A percentile compares a stretch with the other conserved stretches of the same genome.
Conservation (phyloP, 2,113 vertebrate species). For the Coracopsis vasa region DNA sequence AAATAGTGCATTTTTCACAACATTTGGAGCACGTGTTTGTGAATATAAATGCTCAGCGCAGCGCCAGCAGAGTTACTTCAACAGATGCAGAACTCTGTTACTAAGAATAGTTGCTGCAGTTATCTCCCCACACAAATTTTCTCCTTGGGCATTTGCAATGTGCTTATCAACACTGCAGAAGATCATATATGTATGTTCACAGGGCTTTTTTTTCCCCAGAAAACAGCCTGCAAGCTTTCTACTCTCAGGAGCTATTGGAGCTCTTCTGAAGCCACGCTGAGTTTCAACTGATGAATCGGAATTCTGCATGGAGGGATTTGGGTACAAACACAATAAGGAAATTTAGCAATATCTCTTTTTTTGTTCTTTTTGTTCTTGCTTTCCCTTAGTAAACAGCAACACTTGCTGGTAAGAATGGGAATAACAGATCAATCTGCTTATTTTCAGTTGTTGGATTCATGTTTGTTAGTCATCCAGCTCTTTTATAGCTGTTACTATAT, state of each 20-base stretch:
- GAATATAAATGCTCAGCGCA: conserved; percentile 26
- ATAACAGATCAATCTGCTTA: conserved; percentile 54
- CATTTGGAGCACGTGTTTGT: conserved; percentile 30
- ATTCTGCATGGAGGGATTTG: background rate
- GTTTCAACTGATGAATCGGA: background rate
- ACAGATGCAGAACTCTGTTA: conserved; percentile 55
- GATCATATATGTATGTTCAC: background rate
- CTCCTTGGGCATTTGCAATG: conserved; percentile 40
- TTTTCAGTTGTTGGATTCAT: background rate
- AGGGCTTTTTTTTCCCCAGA: background rate
- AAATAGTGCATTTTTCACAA: conserved; percentile 59
- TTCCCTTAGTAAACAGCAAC: conserved; percentile 75
- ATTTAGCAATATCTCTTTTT: background rate
- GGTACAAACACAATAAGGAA: conserved; percentile 3
- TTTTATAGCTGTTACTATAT: background rate
- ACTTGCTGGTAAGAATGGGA: conserved; percentile 75
- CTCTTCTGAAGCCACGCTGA: background rate
- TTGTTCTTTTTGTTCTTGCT: background rate
- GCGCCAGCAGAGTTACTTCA: conserved; percentile 47
- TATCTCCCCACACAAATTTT: conserved; percentile 61
- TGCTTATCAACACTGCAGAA: conserved; percentile 47
- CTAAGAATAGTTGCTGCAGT: conserved; percentile 61
- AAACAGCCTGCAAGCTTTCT: background rate
- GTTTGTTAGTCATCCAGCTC: background rate
- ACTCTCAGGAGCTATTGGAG: background rate